Percentiles rank a stretch among this genome's conserved stretches.
phyloP scores from a whole-genome alignment of 1,140 invertebrate genomes.

The Brachionus rotundiformis region DNA sequence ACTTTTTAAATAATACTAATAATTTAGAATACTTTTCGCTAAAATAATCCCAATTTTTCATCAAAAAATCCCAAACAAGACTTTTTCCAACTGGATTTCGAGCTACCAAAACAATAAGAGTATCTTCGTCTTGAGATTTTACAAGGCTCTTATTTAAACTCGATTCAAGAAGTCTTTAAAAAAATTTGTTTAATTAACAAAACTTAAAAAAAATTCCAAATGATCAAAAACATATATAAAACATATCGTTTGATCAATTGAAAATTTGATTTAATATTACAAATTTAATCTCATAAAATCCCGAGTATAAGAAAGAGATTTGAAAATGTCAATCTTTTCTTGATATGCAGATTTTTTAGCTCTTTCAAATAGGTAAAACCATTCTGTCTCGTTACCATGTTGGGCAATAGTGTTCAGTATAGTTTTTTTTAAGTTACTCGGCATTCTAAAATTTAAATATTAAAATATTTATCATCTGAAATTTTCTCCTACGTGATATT shows the following conservation, averaged over 20 bases:
- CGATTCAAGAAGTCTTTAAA: neutral
- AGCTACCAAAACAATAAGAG: constrained; percentile 72
- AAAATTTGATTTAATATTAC: neutral
- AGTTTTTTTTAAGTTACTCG: constrained; percentile 8
- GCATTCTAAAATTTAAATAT: neutral
- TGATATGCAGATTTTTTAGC: neutral
- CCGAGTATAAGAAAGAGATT: neutral
- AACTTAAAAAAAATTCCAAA: no score
- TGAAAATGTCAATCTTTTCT: constrained; percentile 29
- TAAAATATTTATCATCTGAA: neutral
- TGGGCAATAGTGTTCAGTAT: neutral
- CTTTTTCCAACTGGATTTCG: constrained; percentile 73
- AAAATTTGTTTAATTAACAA: neutral
- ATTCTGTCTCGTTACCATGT: constrained; percentile 20
- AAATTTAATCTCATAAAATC: neutral
- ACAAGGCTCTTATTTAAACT: constrained; percentile 71
- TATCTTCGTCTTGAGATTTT: constrained; percentile 71
- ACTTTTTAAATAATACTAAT: neutral
- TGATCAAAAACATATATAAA: neutral
- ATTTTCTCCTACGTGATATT: neutral
- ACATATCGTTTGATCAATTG: neutral
- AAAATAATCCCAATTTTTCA: constrained; percentile 73
- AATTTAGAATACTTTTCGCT: constrained; percentile 63
- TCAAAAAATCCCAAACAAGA: constrained; percentile 76
- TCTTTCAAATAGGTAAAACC: constrained; percentile 9